phyloP scores from a whole-genome alignment of 2,888 invertebrate species.

The Tetrapedia diversipes region DNA sequence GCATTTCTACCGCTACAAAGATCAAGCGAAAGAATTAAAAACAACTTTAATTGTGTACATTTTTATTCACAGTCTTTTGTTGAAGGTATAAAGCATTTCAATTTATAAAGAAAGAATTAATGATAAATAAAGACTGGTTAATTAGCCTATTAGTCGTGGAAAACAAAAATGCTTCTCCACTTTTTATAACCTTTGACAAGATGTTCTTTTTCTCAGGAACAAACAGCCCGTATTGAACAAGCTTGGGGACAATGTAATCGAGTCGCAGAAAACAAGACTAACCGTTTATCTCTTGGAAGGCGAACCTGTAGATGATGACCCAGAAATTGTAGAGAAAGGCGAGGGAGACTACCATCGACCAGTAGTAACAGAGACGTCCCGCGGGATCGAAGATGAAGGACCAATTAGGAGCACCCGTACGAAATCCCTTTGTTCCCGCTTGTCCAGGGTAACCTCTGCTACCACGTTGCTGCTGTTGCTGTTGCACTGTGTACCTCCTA shows the following conservation, averaged over 20 bases:
- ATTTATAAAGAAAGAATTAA: too few species aligned
- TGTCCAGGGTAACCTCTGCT: constrained; percentile 81
- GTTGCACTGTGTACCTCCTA: constrained; percentile 80
- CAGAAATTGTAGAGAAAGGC: constrained; percentile 98
- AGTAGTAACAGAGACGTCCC: constrained; percentile 97
- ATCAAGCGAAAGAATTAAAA: too few species aligned
- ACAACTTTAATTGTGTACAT: too few species aligned
- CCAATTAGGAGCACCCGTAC: constrained; percentile 90
- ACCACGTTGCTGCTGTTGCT: constrained; percentile 81
- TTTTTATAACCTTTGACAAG: too few species aligned
- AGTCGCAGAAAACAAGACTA: constrained; percentile 79
- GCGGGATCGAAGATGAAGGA: constrained; percentile 99
- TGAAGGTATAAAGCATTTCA: too few species aligned
- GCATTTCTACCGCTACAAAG: too few species aligned
- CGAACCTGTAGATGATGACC: constrained; percentile 99
- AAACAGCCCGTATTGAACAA: not conserved
- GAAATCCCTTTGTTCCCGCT: constrained; percentile 83
- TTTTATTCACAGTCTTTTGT: too few species aligned
- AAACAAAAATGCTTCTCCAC: too few species aligned
- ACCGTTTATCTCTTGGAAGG: constrained; percentile 98
- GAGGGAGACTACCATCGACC: constrained; percentile 98
- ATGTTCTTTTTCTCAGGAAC: not conserved
- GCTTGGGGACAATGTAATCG: not conserved
- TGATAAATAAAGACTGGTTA: too few species aligned
- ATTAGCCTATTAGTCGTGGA: not conserved